Percentiles rank a stretch among this genome's conserved stretches.
Conservation (phyloP, 2,888 invertebrate genomes). For the Furcula furcula region DNA sequence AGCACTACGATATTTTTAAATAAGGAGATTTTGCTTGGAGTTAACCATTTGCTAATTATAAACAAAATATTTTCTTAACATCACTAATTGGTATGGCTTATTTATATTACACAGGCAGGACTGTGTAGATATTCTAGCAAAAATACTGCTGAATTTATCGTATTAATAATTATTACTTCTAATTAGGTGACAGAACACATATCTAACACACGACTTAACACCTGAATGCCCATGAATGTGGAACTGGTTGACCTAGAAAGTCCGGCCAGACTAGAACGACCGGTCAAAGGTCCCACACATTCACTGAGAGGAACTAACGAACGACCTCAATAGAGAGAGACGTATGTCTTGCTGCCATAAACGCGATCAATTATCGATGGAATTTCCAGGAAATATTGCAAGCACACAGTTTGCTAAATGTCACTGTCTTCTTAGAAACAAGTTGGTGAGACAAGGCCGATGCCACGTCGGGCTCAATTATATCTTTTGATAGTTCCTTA, state of each 20-base stretch:
- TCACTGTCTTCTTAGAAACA: neutral
- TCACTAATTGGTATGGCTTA: too few species aligned
- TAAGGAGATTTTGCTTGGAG: too few species aligned
- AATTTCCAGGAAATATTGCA: neutral
- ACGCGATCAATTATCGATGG: neutral
- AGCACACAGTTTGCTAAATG: neutral
- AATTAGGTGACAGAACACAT: neutral
- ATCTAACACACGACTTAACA: slow-evolving; percentile 1
- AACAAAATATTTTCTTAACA: too few species aligned
- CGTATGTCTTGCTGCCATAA: slow-evolving; percentile 1
- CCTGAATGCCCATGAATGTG: slow-evolving; percentile 16
- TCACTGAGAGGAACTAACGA: slow-evolving; percentile 56
- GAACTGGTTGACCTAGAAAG: slow-evolving; percentile 64
- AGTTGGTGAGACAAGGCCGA: neutral
- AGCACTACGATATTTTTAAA: too few species aligned
- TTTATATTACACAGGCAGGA: too few species aligned
- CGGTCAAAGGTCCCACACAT: slow-evolving; percentile 69
- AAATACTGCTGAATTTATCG: too few species aligned
- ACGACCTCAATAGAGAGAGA: slow-evolving; percentile 34
- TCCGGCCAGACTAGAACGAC: slow-evolving; percentile 48
- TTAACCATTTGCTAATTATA: too few species aligned
- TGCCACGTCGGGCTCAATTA: neutral
- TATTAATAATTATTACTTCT: too few species aligned
- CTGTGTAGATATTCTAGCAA: too few species aligned
- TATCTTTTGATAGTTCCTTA: neutral